Evolutionary conservation across 2,797 vertebrate genomes (phyloP).

Genomic region (Xenentodon cancila): DNA sequence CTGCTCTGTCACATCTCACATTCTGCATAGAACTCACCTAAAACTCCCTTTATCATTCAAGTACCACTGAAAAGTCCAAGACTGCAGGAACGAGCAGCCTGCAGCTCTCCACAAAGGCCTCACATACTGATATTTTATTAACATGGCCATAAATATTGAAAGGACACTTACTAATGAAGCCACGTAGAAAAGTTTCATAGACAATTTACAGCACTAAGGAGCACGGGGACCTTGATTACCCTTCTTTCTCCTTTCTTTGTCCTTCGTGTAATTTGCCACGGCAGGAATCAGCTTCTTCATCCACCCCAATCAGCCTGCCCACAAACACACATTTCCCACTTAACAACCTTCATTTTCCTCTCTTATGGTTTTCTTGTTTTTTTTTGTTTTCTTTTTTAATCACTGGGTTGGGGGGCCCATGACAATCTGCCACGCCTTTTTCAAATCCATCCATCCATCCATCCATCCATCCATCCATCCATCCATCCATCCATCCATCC

Average conservation of each 20-base stretch:
- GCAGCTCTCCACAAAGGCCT: slow-evolving; percentile 57
- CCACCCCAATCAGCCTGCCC: neutral
- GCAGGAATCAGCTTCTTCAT: slow-evolving; percentile 36
- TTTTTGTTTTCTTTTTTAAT: slow-evolving; percentile 48
- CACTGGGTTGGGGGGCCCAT: slow-evolving; percentile 59
- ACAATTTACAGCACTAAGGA: slow-evolving; percentile 59
- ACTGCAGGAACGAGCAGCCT: slow-evolving; percentile 39
- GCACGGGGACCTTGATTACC: slow-evolving; percentile 50
- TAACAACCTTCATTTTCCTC: slow-evolving; percentile 5
- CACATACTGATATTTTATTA: slow-evolving; percentile 81
- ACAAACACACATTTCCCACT: slow-evolving; percentile 11
- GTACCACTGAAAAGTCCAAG: slow-evolving; percentile 40
- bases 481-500: neutral
- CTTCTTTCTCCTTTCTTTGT: slow-evolving; percentile 40
- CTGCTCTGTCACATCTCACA: slow-evolving; percentile 28
- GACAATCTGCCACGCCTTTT: slow-evolving; percentile 57
- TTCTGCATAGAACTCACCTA: slow-evolving; percentile 48
- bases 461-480: neutral
- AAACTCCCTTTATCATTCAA: slow-evolving; percentile 43
- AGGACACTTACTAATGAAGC: slow-evolving; percentile 79
- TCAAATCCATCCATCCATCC: neutral
- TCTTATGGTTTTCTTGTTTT: slow-evolving; percentile 31
- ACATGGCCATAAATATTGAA: slow-evolving; percentile 78
- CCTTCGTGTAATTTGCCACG: slow-evolving; percentile 51
- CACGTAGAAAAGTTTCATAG: slow-evolving; percentile 62